Conservation (phyloP, 1,140 invertebrate genomes). For the Drosophila bocqueti region DNA sequence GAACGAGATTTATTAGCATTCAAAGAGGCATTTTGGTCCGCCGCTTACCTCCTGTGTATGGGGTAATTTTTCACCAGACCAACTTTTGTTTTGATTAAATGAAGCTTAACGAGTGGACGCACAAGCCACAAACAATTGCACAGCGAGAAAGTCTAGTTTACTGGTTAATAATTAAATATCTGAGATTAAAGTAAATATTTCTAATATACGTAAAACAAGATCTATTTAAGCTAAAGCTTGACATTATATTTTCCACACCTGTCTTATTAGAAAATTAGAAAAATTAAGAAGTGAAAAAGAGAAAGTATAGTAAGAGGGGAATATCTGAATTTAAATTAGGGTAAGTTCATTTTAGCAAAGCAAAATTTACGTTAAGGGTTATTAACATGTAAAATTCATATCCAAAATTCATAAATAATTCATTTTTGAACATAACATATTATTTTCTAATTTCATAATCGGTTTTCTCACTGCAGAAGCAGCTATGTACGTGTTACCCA, state of each 20-base stretch:
- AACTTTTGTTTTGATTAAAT: conserved; percentile 85
- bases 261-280: too few species aligned
- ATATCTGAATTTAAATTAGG: too few species aligned
- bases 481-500: conserved; percentile 22
- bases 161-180: not conserved
- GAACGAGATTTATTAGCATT: conserved; percentile 83
- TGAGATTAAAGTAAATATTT: too few species aligned
- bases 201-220: too few species aligned
- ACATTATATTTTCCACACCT: too few species aligned
- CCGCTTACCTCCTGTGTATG: conserved; percentile 56
- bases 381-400: not conserved
- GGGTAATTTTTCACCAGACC: conserved; percentile 71
- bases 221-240: too few species aligned
- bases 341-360: not conserved
- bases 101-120: conserved; percentile 77
- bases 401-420: not conserved
- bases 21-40: conserved; percentile 74
- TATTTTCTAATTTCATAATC: not conserved
- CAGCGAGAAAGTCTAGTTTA: not conserved
- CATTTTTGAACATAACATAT: too few species aligned
- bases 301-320: too few species aligned
- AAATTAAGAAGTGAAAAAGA: not conserved
- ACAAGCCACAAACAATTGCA: conserved; percentile 36
- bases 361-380: not conserved
- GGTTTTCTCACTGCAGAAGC: conserved; percentile 11